Base-by-base conservation (phyloP, 1,140 invertebrate genomes). In the Palaemon carinicauda region DNA sequence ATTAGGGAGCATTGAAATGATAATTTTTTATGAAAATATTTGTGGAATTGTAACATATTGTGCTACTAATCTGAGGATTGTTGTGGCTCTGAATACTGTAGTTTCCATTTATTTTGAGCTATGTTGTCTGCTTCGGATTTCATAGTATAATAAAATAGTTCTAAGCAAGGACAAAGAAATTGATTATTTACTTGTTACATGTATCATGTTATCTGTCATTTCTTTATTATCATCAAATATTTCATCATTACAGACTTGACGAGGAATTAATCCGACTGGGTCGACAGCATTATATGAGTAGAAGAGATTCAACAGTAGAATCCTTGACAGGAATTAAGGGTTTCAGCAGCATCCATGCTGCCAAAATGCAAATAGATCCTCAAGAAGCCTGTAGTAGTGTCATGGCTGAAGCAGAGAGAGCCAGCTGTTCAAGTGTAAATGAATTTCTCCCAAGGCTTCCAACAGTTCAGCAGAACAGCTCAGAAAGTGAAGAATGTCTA, bases 211-310 rank as follows among this genome's bases (percentile, higher is more conserved):
- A 41, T 7, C 12, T 9, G 41, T 41, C 41, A 21, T 27, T 3
- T 21, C 60, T 27, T 65, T 2, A 14, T 12, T 27, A 1, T 27
- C 12, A 21, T 29, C 29, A 73, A 27, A 9, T 73, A 27, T 29
- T 17, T 19, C 9, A n/a, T 14, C 1, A 19, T 21, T 56, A 7
- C 83, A 89, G 88, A 54, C 77, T 89, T 27, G 88, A 89, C 41
- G 88, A 89, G 81, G 88, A 89, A 69, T 81, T 89, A 31, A 73
- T 89, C 5, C 80, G 86, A 0, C 88, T 80, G 17, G 88, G 88
- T 24, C 84, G 88, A 1, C 88, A 89, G 75, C 88, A 89, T 53
- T 89, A 89, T 77, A 83, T 84, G 73, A 74, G 31, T 14, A 80
- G 88, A 15, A 74, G 88, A 12, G 88, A 89, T 53, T 89, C 88